Evolutionary conservation across 2,888 invertebrate genomes (phyloP), one percentile per base, ranked within the genome.

Genomic region (Eurois occulta): DNA sequence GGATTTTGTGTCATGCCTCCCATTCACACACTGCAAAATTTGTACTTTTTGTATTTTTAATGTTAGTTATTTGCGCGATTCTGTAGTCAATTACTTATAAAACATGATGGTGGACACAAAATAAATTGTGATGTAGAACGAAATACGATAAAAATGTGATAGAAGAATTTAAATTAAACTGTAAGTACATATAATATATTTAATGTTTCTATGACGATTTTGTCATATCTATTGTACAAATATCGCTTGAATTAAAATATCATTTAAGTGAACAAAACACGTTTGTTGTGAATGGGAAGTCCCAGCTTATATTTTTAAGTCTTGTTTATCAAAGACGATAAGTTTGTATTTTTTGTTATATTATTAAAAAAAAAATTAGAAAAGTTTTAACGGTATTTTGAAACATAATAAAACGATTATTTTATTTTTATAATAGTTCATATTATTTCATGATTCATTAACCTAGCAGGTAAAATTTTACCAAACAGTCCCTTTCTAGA

Each of bases 101-200:
- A 70, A 66, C 0, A 35, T n/a, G 13, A 48, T 18, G 28, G 65
- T 67, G 32, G 28, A 46, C 24, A n/a, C 43, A 41, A 73, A 80
- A 70, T 70, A 68, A 67, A 64, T 64, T 68, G 64, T 71, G 67
- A 28, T 83, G 35, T 13, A 32, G 62, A 48, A 77, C 24, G n/a
- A 66, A 58, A 70, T 48, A 64, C 8, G 83, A 83, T 83, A 74
- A 83, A 83, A 73, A 80, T 68, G 65, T 77, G 72, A 64, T 68
- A 67, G 32, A 67, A 41, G 71, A 71, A 69, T 75, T 83, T 60
- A 70, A 60, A 73, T 71, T 73, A 73, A 83, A 80, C 70, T 81
- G 80, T 85, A 86, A 85, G 82, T 81, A 77, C 64, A 77, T 77
- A 66, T 21, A 66, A 72, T 69, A 55, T 77, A 66, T 81, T 72